Conservation (phyloP, 30 jellyfish, hydroid and myxozoan genomes). For the Morbakka virulenta region DNA sequence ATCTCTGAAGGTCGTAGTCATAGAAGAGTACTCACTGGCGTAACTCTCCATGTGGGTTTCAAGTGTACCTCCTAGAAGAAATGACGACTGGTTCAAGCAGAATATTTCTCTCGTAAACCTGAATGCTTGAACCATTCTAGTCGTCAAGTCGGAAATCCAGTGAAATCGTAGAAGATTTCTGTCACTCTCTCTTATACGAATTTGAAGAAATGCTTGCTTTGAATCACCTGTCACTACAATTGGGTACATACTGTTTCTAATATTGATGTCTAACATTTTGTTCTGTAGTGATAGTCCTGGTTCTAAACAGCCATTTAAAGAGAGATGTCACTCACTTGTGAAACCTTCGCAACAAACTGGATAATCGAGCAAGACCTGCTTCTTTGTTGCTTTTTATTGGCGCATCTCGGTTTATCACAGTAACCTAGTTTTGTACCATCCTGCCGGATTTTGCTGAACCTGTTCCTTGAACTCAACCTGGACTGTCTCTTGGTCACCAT, state of each 20-base stretch:
- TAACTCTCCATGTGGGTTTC: slow-evolving; percentile 40
- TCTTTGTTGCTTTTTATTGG: slow-evolving; percentile 26
- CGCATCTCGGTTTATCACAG: slow-evolving; percentile 8
- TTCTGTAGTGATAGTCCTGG: background rate
- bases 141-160: slow-evolving; percentile 30
- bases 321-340: too few species aligned
- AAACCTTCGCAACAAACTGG: slow-evolving; percentile 15
- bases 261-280: background rate
- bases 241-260: background rate
- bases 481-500: slow-evolving; percentile 20
- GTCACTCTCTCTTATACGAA: slow-evolving; percentile 24
- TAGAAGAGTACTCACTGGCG: slow-evolving; percentile 48
- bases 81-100: slow-evolving; percentile 65
- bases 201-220: slow-evolving; percentile 10
- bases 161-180: slow-evolving; percentile 12
- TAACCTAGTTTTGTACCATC: slow-evolving; percentile 55
- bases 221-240: background rate
- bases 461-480: slow-evolving; percentile 48
- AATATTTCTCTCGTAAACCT: slow-evolving; percentile 54
- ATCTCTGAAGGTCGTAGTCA: too few species aligned
- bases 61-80: slow-evolving; percentile 48
- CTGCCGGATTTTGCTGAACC: slow-evolving; percentile 15
- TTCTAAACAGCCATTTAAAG: background rate
- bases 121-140: slow-evolving; percentile 9
- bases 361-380: slow-evolving; percentile 37